A percentile compares a stretch with the other conserved stretches of the same genome.
These are phyloP conservation scores for Mustela lutreola DNA, from an alignment of 2,113 vertebrate genomes.

Conservation along the genomic window DNA sequence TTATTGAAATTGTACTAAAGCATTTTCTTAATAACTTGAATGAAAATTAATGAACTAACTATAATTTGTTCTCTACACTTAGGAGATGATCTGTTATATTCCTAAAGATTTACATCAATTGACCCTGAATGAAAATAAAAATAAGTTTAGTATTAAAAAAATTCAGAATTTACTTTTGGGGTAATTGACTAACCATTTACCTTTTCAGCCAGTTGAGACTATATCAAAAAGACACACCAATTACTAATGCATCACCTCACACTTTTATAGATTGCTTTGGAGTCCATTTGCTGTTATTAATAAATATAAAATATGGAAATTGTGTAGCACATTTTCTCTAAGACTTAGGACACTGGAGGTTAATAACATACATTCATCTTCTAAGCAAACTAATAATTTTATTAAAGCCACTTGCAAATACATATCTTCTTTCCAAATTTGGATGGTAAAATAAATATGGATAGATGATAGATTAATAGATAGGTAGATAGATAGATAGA, in stretches of 20 bases:
- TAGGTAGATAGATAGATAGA: background rate
- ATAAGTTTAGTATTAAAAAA: background rate
- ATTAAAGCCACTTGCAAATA: background rate
- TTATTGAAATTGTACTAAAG: constrained; percentile 20
- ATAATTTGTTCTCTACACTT: background rate
- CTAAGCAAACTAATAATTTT: background rate
- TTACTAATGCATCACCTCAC: background rate
- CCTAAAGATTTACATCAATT: background rate
- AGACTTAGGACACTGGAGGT: background rate
- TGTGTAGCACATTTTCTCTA: background rate
- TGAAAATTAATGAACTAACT: background rate
- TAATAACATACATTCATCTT: background rate
- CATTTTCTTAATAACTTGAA: background rate
- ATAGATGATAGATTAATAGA: background rate
- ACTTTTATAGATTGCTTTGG: background rate
- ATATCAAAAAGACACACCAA: background rate
- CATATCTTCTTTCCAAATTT: background rate
- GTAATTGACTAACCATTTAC: background rate
- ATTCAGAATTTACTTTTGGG: background rate
- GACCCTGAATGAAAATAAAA: background rate
- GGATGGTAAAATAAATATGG: background rate
- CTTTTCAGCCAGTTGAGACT: background rate
- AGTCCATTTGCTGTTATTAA: background rate
- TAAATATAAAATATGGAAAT: background rate
- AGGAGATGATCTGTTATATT: background rate